Base-by-base conservation (phyloP, 2,797 vertebrate species). In the Leptoclinus maculatus region DNA sequence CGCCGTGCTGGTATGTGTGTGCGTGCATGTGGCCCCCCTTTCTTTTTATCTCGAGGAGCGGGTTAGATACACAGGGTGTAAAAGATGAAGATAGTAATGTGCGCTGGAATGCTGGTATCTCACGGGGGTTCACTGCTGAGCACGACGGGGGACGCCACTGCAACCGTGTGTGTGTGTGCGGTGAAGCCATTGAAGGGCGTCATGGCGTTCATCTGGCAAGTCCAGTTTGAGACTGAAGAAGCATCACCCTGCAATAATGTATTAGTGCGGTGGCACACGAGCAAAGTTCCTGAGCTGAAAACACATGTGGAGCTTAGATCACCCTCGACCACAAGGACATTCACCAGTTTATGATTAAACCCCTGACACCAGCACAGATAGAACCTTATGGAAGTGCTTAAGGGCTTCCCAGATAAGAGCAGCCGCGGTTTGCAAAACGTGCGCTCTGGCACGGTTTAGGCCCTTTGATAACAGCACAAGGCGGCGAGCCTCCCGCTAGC, bases 381-480 rank as follows among this genome's bases (percentile, higher is more conserved):
- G 71, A 60, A 81, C 68, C 45, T 92, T 87, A 34, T 91, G 87
- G 88, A 89, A 90, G 84, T 60, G 79, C 57, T 93, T 92, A 89
- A 80, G 23, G 74, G 75, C 71, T 62, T 60, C 17, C 47, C 45
- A 86, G 86, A 91, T 90, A 91, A 90, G 83, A 80, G 75, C 60
- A 3, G 29, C 63, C 71, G 88, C 8, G 84, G 88, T 84, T 89
- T 82, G 39, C 67, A 70, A 67, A 91, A 91, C 72, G 74, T 90
- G 86, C 83, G 7, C 41, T 66, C 12, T 66, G 71, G 87, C 92
- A 92, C 80, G 62, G 25, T 68, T 59, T 1, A 10, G 11, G 57
- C 27, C 65, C 51, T 88, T 88, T 88, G 88, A 89, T 88, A 76
- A 79, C 65, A 49, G 66, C 19, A 32, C 60, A 54, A 79, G 65